Percentiles rank a stretch among this genome's conserved stretches.
Conservation (phyloP, 2,113 vertebrate species). For the Psilopogon haemacephalus region DNA sequence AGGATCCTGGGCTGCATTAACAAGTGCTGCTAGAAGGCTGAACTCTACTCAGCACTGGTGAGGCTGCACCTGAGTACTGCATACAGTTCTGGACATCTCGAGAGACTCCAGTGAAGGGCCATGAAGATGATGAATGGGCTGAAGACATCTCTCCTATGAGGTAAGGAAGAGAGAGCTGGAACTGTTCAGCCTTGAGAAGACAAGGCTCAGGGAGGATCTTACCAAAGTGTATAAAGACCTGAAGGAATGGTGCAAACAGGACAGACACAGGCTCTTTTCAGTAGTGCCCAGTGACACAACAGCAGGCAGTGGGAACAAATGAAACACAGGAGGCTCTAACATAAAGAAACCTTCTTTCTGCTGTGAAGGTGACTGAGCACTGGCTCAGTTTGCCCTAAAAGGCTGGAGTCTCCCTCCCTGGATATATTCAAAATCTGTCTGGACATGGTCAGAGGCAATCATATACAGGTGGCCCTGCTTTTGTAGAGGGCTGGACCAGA, state of each 20-base stretch:
- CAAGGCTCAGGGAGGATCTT: not conserved
- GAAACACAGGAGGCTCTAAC: not conserved
- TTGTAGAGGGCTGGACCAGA: not conserved
- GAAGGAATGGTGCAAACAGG: not conserved
- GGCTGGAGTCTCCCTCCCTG: not conserved
- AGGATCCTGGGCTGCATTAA: no score
- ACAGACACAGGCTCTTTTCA: not conserved
- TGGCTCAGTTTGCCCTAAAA: not conserved
- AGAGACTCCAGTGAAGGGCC: not conserved
- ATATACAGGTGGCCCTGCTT: not conserved
- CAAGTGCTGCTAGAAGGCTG: not conserved
- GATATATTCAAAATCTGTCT: not conserved
- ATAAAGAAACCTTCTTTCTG: not conserved
- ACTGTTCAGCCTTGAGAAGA: not conserved
- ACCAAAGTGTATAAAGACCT: not conserved
- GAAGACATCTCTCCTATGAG: not conserved
- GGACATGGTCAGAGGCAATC: not conserved
- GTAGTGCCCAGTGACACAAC: not conserved
- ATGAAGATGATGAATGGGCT: not conserved
- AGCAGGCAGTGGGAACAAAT: not conserved
- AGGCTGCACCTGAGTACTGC: not conserved
- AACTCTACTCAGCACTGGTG: not conserved
- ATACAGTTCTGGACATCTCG: not conserved
- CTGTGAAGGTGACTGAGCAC: not conserved
- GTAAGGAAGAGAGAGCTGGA: not conserved